Evolutionary conservation across 2,113 vertebrate species (phyloP).

Genomic region (Sinocyclocheilus anophthalmus): DNA sequence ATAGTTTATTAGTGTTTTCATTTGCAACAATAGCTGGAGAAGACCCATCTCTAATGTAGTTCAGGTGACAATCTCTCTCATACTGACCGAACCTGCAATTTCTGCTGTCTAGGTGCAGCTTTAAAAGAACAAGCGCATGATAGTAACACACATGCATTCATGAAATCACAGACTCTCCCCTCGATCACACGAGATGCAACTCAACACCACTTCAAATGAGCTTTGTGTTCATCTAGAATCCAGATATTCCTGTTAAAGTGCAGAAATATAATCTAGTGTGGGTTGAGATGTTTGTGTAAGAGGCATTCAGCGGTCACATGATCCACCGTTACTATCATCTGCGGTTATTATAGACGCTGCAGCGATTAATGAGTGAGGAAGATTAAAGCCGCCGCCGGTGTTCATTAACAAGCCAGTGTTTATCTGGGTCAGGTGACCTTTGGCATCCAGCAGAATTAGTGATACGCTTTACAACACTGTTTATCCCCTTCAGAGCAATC

Average conservation of each 20-base stretch:
- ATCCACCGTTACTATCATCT: not conserved
- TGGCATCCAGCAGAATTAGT: not conserved
- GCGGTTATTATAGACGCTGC: not conserved
- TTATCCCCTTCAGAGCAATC: not conserved
- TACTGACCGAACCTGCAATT: no score
- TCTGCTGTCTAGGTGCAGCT: no score
- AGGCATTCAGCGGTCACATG: not conserved
- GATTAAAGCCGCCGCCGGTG: not conserved
- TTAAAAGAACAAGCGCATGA: no score
- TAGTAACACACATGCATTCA: not conserved
- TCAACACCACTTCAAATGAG: not conserved
- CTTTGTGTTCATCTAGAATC: not conserved
- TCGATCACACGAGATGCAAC: not conserved
- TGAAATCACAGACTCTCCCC: not conserved
- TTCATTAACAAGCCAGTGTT: not conserved
- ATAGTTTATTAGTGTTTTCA: not conserved
- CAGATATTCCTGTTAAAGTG: constrained; percentile 24
- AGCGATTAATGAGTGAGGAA: not conserved
- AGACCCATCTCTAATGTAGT: no score
- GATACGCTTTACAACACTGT: not conserved
- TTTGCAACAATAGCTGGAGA: no score
- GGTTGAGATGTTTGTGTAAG: not conserved
- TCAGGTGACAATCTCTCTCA: no score
- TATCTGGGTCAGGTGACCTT: constrained; percentile 23
- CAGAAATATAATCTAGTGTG: not conserved